Conservation (phyloP, 2,113 vertebrate species). For the Raja brachyura region DNA sequence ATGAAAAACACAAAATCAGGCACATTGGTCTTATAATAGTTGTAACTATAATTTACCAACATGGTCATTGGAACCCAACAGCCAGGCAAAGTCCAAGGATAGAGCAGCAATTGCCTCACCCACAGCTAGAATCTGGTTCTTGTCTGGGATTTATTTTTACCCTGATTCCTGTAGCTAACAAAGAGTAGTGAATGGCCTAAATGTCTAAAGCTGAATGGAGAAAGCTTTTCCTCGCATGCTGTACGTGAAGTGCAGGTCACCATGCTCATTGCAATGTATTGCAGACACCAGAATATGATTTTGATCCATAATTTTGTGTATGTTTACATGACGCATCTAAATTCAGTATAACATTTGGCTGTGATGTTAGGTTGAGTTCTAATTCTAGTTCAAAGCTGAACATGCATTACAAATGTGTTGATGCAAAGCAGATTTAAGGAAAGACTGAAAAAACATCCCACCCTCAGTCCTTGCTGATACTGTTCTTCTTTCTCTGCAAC, state of each 20-base stretch:
- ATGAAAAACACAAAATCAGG: not conserved
- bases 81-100: not conserved
- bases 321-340: too few relatives aligned
- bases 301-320: not conserved
- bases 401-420: not conserved
- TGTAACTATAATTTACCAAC: not conserved
- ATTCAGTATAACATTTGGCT: too few relatives aligned
- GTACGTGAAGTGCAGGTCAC: not conserved
- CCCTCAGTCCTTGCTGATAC: slow-evolving; percentile 74
- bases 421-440: slow-evolving; percentile 1
- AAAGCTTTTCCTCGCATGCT: not conserved
- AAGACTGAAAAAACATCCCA: slow-evolving; percentile 44
- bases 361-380: not conserved
- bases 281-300: not conserved
- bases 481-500: slow-evolving; percentile 61
- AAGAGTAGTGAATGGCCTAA: not conserved
- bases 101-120: not conserved
- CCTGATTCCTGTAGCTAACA: not conserved
- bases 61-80: not conserved
- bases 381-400: not conserved
- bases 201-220: too few relatives aligned
- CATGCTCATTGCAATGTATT: not conserved
- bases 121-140: not conserved
- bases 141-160: too few relatives aligned
- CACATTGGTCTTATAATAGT: not conserved